Percentiles rank a stretch among this genome's conserved stretches.
Evolutionary conservation across 2,888 invertebrate genomes (phyloP).

Genomic region (Cephus runcator): DNA sequence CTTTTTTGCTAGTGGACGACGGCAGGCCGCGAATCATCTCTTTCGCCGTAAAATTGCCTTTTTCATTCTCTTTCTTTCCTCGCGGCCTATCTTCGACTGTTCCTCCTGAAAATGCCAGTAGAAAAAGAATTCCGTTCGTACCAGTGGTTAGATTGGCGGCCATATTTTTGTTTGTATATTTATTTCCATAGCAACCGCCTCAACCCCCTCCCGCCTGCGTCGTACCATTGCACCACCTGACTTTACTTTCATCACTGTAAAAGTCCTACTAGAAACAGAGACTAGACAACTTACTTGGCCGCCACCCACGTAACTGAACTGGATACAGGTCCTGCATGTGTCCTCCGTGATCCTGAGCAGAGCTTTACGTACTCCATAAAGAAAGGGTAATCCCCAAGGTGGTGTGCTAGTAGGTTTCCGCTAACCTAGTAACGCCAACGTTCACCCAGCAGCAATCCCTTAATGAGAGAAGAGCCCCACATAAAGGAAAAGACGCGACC

Average conservation of each 20-base stretch:
- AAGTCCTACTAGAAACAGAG: background rate
- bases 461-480: background rate
- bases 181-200: background rate
- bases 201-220: no score
- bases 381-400: background rate
- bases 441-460: background rate
- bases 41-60: constrained; percentile 7
- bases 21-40: background rate
- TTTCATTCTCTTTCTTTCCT: constrained; percentile 11
- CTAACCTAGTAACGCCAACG: background rate
- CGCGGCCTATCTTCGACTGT: background rate
- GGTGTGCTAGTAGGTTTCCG: background rate
- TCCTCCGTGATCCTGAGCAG: background rate
- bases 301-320: background rate
- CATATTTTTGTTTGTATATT: background rate
- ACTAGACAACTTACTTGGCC: background rate
- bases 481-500: background rate
- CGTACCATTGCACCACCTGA: background rate
- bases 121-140: background rate
- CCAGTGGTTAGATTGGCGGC: background rate
- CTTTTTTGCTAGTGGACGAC: background rate
- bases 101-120: background rate
- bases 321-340: background rate
- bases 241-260: background rate
- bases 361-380: background rate